phyloP scores from a whole-genome alignment of 2,888 invertebrate genomes.

The Caenorhabditis drosophilae region DNA sequence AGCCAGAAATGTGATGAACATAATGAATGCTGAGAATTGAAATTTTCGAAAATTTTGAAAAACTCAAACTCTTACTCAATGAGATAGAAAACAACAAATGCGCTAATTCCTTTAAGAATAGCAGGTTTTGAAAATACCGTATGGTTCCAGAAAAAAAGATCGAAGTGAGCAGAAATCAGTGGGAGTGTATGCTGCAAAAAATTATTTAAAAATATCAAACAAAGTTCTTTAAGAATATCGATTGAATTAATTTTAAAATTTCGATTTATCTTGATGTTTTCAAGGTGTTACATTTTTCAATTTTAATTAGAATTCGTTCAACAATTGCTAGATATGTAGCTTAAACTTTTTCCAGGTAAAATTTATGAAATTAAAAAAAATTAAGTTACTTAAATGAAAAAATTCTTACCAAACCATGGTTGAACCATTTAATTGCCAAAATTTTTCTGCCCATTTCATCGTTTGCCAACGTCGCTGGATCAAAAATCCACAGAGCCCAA shows the following conservation, averaged over 20 bases:
- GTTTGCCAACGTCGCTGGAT: constrained; percentile 53
- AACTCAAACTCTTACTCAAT: constrained; percentile 61
- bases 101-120: constrained; percentile 40
- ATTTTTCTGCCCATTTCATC: constrained; percentile 56
- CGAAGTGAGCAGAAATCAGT: constrained; percentile 53
- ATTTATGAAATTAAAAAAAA: no score
- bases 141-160: constrained; percentile 53
- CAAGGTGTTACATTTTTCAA: no score
- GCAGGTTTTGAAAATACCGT: constrained; percentile 28
- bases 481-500: constrained; percentile 58
- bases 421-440: constrained; percentile 54
- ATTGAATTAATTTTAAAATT: no score
- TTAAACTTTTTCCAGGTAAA: no score
- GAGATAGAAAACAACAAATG: constrained; percentile 48
- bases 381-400: no score
- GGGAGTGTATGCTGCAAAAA: constrained; percentile 63
- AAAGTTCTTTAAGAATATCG: no score
- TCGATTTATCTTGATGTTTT: no score
- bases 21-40: constrained; percentile 56
- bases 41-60: no score
- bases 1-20: constrained; percentile 52
- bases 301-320: no score
- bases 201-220: neutral
- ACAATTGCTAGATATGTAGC: no score
- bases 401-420: constrained; percentile 58